Conservation (phyloP, 2,113 vertebrate genomes). For the Campylomormyrus numenius region DNA sequence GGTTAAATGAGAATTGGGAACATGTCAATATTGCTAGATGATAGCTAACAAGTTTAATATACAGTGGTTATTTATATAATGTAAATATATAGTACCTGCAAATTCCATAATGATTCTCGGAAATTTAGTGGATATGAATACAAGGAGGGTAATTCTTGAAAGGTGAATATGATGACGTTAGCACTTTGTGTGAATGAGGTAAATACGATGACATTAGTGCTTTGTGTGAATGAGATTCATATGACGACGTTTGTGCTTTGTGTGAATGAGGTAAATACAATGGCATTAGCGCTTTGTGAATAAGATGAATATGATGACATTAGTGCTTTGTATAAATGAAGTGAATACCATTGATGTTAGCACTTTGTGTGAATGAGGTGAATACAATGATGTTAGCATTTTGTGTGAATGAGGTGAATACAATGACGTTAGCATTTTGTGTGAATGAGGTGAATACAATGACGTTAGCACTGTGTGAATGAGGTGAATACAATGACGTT, state of each 20-base stretch:
- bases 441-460: too few species aligned
- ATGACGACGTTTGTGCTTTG: too few species aligned
- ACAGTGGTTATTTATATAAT: background rate
- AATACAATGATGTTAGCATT: too few species aligned
- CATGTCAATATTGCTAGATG: background rate
- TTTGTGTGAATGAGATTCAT: too few species aligned
- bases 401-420: background rate
- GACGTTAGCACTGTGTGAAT: background rate
- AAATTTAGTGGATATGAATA: background rate
- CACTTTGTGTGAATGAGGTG: too few species aligned
- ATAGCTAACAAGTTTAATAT: background rate
- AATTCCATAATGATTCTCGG: background rate
- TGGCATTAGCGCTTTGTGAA: background rate
- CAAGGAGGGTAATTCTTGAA: background rate
- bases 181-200: too few species aligned
- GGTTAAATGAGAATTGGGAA: background rate
- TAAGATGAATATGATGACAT: background rate
- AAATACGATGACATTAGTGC: too few species aligned
- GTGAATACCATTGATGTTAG: too few species aligned
- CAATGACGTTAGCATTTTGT: background rate
- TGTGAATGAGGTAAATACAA: too few species aligned
- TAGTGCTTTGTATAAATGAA: too few species aligned
- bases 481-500: background rate
- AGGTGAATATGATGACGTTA: background rate
- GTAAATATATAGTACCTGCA: background rate